Evolutionary conservation across 2,888 invertebrate species (phyloP).

Genomic region (Nymphalis urticae): DNA sequence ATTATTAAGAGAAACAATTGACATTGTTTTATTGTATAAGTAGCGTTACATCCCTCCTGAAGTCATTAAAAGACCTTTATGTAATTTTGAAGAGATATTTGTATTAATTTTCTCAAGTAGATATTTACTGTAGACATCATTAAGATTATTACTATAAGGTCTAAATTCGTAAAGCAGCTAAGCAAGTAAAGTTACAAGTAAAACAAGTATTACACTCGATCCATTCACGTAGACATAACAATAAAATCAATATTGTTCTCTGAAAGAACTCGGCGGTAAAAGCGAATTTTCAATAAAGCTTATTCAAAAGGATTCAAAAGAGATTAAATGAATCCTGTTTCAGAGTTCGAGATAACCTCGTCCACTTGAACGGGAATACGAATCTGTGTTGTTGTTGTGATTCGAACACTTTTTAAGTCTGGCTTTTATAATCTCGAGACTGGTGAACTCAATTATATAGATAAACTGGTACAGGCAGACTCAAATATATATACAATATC

Average conservation of each 20-base stretch:
- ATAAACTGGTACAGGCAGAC: background rate
- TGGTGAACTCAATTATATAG: background rate
- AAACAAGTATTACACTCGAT: too few relatives aligned
- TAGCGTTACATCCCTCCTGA: too few relatives aligned
- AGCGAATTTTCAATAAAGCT: constrained; percentile 25
- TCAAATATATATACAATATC: too few relatives aligned
- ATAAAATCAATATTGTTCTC: constrained; percentile 6
- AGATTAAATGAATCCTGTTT: constrained; percentile 24
- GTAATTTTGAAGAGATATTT: too few relatives aligned
- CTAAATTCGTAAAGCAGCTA: too few relatives aligned
- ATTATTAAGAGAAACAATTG: too few relatives aligned
- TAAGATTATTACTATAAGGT: too few relatives aligned
- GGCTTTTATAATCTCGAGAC: constrained; percentile 11
- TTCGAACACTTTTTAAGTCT: constrained; percentile 4
- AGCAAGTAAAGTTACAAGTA: too few relatives aligned
- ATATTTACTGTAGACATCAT: too few relatives aligned
- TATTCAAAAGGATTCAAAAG: constrained; percentile 24
- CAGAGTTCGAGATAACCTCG: constrained; percentile 10
- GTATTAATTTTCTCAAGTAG: too few relatives aligned
- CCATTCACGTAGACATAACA: background rate
- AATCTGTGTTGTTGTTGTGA: constrained; percentile 5
- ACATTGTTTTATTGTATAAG: too few relatives aligned
- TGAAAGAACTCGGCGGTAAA: constrained; percentile 7
- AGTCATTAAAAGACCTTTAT: too few relatives aligned
- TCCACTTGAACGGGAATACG: constrained; percentile 23